phyloP scores from a whole-genome alignment of 2,797 vertebrate genomes.

The Oceanodroma leucorhoa region DNA sequence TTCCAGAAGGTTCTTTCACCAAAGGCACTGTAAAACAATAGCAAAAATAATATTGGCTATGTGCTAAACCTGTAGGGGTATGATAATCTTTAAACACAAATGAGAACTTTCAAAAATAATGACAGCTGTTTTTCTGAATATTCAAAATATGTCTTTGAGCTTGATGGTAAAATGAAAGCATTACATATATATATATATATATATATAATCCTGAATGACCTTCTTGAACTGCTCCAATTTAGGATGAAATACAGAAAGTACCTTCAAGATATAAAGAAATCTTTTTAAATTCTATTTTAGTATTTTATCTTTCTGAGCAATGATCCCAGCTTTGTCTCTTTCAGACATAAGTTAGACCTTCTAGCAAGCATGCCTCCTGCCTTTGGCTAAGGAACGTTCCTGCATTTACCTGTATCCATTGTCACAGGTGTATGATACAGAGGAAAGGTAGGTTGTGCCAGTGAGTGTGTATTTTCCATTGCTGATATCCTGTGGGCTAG shows the following conservation, averaged over 20 bases:
- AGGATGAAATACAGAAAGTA: background rate
- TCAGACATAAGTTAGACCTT: background rate
- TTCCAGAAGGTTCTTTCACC: background rate
- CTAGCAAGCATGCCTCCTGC: background rate
- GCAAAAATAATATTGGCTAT: background rate
- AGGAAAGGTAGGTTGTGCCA: conserved; percentile 86
- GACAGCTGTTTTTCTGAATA: background rate
- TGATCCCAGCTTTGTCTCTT: background rate
- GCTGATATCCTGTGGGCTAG: conserved; percentile 76
- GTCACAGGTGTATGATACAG: conserved; percentile 82
- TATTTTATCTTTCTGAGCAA: background rate
- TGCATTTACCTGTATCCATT: conserved; percentile 89
- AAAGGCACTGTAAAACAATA: background rate
- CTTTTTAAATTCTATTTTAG: background rate
- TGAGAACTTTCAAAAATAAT: background rate
- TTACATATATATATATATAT: background rate
- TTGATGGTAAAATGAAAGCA: background rate
- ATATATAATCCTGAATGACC: background rate
- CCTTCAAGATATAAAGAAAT: background rate
- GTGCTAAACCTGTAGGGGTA: background rate
- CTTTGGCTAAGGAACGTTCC: background rate
- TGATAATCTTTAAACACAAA: background rate
- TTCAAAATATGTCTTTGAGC: background rate
- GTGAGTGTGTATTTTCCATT: conserved; percentile 81
- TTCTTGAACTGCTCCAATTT: background rate